Base-by-base conservation (phyloP, 2,797 vertebrate genomes). In the Potorous gilbertii region DNA sequence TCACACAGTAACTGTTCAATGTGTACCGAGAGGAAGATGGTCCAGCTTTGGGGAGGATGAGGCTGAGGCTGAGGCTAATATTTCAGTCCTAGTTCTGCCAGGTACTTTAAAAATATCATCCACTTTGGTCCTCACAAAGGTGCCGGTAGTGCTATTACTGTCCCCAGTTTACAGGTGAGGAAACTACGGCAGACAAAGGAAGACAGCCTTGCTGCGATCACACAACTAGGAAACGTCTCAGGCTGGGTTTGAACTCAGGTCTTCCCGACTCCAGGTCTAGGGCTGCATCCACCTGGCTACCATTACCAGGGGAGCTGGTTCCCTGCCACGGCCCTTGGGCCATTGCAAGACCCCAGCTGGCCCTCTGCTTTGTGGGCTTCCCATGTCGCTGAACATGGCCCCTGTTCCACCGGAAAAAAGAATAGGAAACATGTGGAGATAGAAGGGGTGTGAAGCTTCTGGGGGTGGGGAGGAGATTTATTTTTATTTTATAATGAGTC, bases 401-500 rank as follows among this genome's bases (percentile, higher is more conserved):
- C 92, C 92, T 93, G 21, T 93, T 90, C 89, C 0, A 5, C 57
- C 92, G 89, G 94, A 94, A 94, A 94, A 96, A 92, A 97, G 96
- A 95, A 97, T 8, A 92, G 91, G 95, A 90, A 96, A 93, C 95
- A 95, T 95, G 94, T 74, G 96, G 93, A 96, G 56, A 92, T 96
- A 34, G 96, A 92, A 94, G 90, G 52, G 52, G 74, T 96, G 96
- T 95, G 93, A 97, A 95, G 46, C n/a, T n/a, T 34, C 62, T 87
- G 93, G 91, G 62, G 89, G 90, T 13, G 66, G 93, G 92, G 54
- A 34, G 31, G 66, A 40, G 90, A 92, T 91, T 96, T 95, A 97
- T 95, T 97, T 97, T 95, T 96, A 95, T 96, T 91, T 93, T 90
- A 31, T 56, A 13, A 62, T 97, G 96, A 96, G 59, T 97, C 96